Conservation (phyloP, 2,888 invertebrate species). For the Drosophila vallismaia region DNA sequence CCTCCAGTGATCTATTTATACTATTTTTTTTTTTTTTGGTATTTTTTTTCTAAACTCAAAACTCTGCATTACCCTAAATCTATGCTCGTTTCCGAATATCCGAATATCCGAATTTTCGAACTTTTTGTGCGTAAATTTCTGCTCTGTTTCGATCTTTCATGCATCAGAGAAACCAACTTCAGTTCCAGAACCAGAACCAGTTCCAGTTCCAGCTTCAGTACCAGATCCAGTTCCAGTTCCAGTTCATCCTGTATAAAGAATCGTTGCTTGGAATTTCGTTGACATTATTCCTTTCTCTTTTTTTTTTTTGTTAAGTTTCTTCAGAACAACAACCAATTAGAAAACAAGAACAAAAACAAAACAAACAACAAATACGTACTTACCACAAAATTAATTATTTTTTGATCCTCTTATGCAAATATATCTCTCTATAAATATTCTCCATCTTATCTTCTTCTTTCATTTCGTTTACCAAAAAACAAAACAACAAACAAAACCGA, state of each 20-base stretch:
- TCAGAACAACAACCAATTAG: conserved; percentile 47
- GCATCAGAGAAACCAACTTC: conserved; percentile 53
- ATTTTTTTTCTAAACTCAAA: conserved; percentile 6
- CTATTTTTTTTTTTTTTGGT: conserved; percentile 8
- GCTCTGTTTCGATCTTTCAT: conserved; percentile 29
- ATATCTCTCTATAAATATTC: conserved; percentile 44
- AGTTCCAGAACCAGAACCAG: conserved; percentile 29
- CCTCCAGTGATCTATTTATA: background rate
- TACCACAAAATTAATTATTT: conserved; percentile 66
- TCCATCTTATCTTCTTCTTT: conserved; percentile 51
- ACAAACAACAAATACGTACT: conserved; percentile 73
- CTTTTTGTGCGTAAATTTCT: conserved; percentile 27
- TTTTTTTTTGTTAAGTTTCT: conserved; percentile 34
- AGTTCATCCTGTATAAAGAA: conserved; percentile 55
- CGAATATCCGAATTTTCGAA: conserved; percentile 14
- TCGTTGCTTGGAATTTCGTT: conserved; percentile 77
- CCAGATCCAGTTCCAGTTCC: conserved; percentile 31
- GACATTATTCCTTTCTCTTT: conserved; percentile 11
- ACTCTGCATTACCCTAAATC: conserved; percentile 30
- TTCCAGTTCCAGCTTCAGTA: conserved; percentile 22
- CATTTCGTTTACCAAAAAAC: conserved; percentile 55
- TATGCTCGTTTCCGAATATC: conserved; percentile 43
- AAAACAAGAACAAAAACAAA: conserved; percentile 63
- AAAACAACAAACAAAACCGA: conserved; percentile 51
- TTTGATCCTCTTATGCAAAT: conserved; percentile 29